Evolutionary conservation across 2,888 invertebrate genomes (phyloP), one percentile per base, ranked within the genome.

Genomic region (Pristionchus maxplancki): DNA sequence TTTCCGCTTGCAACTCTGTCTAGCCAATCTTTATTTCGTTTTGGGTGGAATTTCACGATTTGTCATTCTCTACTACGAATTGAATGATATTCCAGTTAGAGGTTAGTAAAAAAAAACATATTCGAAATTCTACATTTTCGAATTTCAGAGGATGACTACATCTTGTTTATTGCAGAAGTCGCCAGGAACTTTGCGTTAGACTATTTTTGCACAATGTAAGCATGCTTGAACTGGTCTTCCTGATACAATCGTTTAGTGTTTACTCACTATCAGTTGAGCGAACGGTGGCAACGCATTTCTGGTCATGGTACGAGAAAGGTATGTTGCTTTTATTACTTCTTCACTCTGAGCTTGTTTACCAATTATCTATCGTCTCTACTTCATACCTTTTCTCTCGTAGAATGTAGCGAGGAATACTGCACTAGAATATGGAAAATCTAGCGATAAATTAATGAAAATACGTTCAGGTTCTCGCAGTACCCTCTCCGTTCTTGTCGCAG

Each of bases 141-240:
- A 40, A 81, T 83, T 83, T 40, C 53, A 83, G 82, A 83, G 6
- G 82, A 83, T n/a, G 82, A 83, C 20, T 37, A 9, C 34, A 6
- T 83, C 20, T 58, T 83, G 28, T 53, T 53, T 20, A 20, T 34
- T 17, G 82, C 53, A 31, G 82, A 83, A n/a, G 24, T 53, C 4
- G 24, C 28, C 5, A 40, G 82, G 34, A 34, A 15, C 4, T 34
- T 37, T 13, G 53, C n/a, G 3, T 31, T 83, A 1, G 53, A 53
- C 82, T 83, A 83, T n/a, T 83, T 83, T 83, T 83, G 82, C 24
- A 53, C 53, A 31, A 31, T 83, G 82, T 83, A 17, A 83, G 50
- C n/a, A n/a, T 31, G 8, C n/a, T 53, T 28, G 5, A 34, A 28
- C 1, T 17, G 20, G 20, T 74, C 0, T 31, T 34, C 34, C 15